Evolutionary conservation across 2,888 invertebrate genomes (phyloP).

Genomic region (Drosophila prolongata): DNA sequence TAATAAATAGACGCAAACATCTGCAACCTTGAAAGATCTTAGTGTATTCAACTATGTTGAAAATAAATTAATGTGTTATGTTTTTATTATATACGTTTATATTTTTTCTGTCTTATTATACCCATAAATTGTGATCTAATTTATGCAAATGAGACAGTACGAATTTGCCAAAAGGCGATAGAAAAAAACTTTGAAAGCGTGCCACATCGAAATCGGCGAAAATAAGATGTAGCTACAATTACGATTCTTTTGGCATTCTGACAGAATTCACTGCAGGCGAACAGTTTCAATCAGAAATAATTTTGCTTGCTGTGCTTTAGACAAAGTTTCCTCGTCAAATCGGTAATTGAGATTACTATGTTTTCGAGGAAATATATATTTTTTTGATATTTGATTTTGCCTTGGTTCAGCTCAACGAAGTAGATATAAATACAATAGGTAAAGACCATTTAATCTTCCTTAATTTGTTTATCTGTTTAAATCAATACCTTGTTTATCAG

Average conservation of each 20-base stretch:
- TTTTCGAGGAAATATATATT: not conserved
- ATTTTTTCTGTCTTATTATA: not conserved
- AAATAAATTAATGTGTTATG: not conserved
- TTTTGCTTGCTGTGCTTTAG: slow-evolving; percentile 23
- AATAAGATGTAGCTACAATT: slow-evolving; percentile 31
- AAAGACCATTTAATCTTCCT: too few relatives aligned
- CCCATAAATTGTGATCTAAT: slow-evolving; percentile 19
- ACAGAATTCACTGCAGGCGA: slow-evolving; percentile 47
- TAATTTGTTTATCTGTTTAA: not conserved
- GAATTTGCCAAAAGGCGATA: slow-evolving; percentile 3
- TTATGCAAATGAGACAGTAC: slow-evolving; percentile 14
- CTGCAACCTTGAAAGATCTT: not conserved
- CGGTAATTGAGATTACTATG: slow-evolving; percentile 29
- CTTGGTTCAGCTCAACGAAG: not conserved
- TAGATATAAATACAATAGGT: not conserved
- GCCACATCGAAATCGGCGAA: slow-evolving; percentile 14
- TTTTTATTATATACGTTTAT: not conserved
- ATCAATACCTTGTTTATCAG: too few relatives aligned
- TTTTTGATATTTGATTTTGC: not conserved
- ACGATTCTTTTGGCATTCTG: slow-evolving; percentile 37
- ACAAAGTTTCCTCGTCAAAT: slow-evolving; percentile 9
- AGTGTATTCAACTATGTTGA: not conserved
- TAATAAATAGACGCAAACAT: not conserved
- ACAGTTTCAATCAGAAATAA: slow-evolving; percentile 63
- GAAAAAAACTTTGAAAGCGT: slow-evolving; percentile 18